These are phyloP conservation scores for Philaethria dido DNA, from an alignment of 2,888 invertebrate species.

Conservation along the genomic window DNA sequence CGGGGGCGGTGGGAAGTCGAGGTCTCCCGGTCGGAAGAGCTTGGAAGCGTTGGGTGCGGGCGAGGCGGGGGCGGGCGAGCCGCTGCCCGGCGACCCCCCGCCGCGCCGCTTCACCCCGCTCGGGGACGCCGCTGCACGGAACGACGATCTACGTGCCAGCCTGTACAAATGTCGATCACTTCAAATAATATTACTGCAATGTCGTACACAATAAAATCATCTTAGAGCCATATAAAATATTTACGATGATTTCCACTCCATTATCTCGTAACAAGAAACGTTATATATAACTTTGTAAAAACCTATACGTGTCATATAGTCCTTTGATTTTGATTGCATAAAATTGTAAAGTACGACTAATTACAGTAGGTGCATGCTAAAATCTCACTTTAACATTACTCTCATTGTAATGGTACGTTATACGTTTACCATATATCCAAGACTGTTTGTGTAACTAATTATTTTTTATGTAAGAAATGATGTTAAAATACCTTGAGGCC, in stretches of 20 bases:
- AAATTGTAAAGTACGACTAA: no score
- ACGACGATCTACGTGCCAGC: conserved; percentile 87
- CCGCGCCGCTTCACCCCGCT: conserved; percentile 77
- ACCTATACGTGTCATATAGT: no score
- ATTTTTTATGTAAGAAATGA: no score
- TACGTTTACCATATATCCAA: no score
- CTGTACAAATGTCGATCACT: conserved; percentile 55
- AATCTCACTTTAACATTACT: no score
- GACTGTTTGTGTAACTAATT: no score
- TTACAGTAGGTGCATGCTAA: no score
- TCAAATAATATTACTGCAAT: neutral
- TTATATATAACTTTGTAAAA: no score
- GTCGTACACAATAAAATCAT: neutral
- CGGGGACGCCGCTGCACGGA: conserved; percentile 78
- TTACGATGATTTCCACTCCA: no score
- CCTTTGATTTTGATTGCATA: no score
- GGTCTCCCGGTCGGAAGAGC: conserved; percentile 75
- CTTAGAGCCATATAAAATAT: neutral
- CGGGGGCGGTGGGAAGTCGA: conserved; percentile 73
- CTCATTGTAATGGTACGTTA: no score
- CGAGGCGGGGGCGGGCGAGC: conserved; percentile 75
- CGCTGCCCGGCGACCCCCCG: conserved; percentile 70
- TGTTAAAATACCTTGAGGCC: conserved; percentile 81
- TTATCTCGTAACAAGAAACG: no score
- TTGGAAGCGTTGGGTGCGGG: conserved; percentile 80